Conservation (phyloP, 2,888 invertebrate genomes). For the Drosophila hamatofila region DNA sequence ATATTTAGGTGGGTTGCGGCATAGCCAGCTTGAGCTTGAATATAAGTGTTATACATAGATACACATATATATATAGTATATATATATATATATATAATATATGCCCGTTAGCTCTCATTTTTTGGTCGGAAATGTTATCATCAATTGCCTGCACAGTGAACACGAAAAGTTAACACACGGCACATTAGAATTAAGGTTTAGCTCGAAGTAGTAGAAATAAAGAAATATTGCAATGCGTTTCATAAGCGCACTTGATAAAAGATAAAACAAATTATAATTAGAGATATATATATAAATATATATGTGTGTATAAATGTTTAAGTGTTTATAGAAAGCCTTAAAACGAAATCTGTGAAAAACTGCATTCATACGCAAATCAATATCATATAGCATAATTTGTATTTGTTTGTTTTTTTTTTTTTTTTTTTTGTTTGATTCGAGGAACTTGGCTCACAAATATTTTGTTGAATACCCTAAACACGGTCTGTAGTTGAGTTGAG, state of each 20-base stretch:
- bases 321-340: slow-evolving; percentile 26
- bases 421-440: slow-evolving; percentile 9
- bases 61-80: slow-evolving; percentile 21
- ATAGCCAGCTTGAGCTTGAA: slow-evolving; percentile 79
- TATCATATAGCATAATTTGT: slow-evolving; percentile 25
- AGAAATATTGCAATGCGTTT: slow-evolving; percentile 75
- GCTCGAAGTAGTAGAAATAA: slow-evolving; percentile 16
- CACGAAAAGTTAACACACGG: slow-evolving; percentile 49
- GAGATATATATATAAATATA: slow-evolving; percentile 9
- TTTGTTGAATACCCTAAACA: slow-evolving; percentile 19
- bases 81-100: slow-evolving; percentile 34
- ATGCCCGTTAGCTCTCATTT: slow-evolving; percentile 50
- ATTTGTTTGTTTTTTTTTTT: background rate
- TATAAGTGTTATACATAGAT: slow-evolving; percentile 51
- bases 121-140: slow-evolving; percentile 64
- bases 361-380: slow-evolving; percentile 31
- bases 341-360: slow-evolving; percentile 7
- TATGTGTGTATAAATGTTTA: slow-evolving; percentile 18
- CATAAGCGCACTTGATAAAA: slow-evolving; percentile 69
- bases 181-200: slow-evolving; percentile 9
- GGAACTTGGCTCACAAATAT: slow-evolving; percentile 32
- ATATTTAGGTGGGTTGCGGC: slow-evolving; percentile 76
- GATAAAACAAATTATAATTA: slow-evolving; percentile 25
- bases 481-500: slow-evolving; percentile 11
- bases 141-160: slow-evolving; percentile 35